These are phyloP conservation scores for Boloria selene DNA, from an alignment of 2,888 invertebrate species.

Conservation along the genomic window DNA sequence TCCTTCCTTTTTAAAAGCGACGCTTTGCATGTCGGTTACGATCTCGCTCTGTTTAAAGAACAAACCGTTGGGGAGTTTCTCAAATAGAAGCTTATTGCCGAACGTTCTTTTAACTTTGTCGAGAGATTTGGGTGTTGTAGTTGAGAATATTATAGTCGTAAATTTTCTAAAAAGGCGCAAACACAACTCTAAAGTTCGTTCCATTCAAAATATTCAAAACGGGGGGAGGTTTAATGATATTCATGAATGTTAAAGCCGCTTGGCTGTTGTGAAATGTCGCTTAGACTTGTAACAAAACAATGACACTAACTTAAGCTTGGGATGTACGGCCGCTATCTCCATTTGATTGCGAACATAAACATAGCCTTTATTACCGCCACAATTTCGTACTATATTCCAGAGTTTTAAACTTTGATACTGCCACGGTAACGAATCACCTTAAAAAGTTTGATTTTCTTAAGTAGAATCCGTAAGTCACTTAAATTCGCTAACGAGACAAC, in stretches of 20 bases:
- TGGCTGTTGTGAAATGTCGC: conserved; percentile 72
- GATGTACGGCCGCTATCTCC: conserved; percentile 73
- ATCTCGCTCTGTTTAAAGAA: conserved; percentile 65
- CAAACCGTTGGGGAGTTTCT: conserved; percentile 66
- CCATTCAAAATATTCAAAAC: conserved; percentile 69
- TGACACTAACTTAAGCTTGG: conserved; percentile 76
- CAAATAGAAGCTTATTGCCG: conserved; percentile 68
- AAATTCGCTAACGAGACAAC: conserved; percentile 62
- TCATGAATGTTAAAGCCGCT: conserved; percentile 76
- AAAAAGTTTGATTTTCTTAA: conserved; percentile 53
- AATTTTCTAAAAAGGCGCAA: conserved; percentile 57
- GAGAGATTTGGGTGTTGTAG: conserved; percentile 54
- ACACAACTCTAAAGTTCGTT: conserved; percentile 64
- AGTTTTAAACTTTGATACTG: conserved; percentile 62
- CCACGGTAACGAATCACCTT: conserved; percentile 55
- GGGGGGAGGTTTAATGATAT: conserved; percentile 74
- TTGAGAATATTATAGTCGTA: conserved; percentile 53
- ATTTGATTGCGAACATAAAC: conserved; percentile 73
- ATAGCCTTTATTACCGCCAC: conserved; percentile 66
- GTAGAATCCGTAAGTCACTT: conserved; percentile 58
- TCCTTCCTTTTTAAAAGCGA: conserved; percentile 65
- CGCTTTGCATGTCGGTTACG: conserved; percentile 70
- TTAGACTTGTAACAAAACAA: conserved; percentile 78
- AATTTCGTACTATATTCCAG: conserved; percentile 65
- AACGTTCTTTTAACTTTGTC: conserved; percentile 62